These are phyloP conservation scores for Ctenosaura bakeri DNA, from an alignment of 2,797 vertebrate genomes.

Conservation along the genomic window DNA sequence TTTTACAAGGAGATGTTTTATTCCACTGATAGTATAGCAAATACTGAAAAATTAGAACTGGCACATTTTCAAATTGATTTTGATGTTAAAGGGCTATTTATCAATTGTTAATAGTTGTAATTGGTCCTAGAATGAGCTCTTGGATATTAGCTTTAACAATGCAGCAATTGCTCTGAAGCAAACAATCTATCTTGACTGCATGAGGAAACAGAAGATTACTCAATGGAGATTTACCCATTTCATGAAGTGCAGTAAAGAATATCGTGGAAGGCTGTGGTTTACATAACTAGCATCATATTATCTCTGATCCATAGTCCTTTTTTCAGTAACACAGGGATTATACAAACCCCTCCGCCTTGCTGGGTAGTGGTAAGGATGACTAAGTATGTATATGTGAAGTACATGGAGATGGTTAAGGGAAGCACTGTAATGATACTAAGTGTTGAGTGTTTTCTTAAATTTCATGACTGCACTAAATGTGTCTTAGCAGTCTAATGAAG, in stretches of 20 bases:
- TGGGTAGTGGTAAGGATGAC: neutral
- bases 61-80: slow-evolving; percentile 46
- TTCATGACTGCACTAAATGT: slow-evolving; percentile 54
- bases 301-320: neutral
- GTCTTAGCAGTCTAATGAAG: slow-evolving; percentile 63
- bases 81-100: slow-evolving; percentile 65
- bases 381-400: neutral
- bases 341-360: neutral
- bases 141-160: slow-evolving; percentile 55
- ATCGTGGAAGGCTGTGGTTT: slow-evolving; percentile 60
- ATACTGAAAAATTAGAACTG: slow-evolving; percentile 47
- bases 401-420: neutral
- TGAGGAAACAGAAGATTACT: slow-evolving; percentile 63
- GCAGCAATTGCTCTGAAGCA: slow-evolving; percentile 60
- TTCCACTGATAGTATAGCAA: slow-evolving; percentile 2
- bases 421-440: neutral
- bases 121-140: slow-evolving; percentile 39
- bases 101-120: slow-evolving; percentile 54
- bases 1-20: slow-evolving; percentile 37
- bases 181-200: slow-evolving; percentile 62
- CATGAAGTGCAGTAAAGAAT: slow-evolving; percentile 55
- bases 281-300: neutral
- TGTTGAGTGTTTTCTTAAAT: slow-evolving; percentile 26
- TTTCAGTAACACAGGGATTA: neutral
- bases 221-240: slow-evolving; percentile 67